These are phyloP conservation scores for Furcula furcula DNA, from an alignment of 2,888 invertebrate species.

Conservation along the genomic window DNA sequence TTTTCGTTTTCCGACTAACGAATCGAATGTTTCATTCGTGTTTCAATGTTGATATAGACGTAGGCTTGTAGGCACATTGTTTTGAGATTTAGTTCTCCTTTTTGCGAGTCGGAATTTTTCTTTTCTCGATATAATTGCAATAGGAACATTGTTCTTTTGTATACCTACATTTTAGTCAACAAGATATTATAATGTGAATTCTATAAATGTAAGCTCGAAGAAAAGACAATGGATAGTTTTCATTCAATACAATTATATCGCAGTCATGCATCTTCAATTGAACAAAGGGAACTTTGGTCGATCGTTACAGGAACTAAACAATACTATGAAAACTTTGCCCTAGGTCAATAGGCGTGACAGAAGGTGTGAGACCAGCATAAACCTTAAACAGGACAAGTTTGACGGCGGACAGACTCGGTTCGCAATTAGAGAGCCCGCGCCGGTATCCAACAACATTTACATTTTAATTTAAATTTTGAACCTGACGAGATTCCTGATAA, in stretches of 20 bases:
- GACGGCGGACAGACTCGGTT: conserved; percentile 62
- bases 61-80: conserved; percentile 35
- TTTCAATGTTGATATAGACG: conserved; percentile 54
- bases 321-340: background rate
- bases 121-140: conserved; percentile 4
- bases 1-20: conserved; percentile 72
- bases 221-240: too few species aligned
- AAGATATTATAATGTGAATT: too few species aligned
- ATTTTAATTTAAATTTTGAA: conserved; percentile 80
- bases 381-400: conserved; percentile 50
- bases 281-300: too few species aligned
- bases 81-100: conserved; percentile 23
- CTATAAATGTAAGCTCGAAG: too few species aligned
- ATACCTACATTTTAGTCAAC: too few species aligned
- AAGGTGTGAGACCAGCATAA: conserved; percentile 38
- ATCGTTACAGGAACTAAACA: too few species aligned
- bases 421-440: conserved; percentile 71
- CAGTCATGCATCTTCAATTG: too few species aligned
- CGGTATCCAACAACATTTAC: conserved; percentile 71
- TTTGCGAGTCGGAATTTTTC: conserved; percentile 12
- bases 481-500: conserved; percentile 78
- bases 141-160: too few species aligned
- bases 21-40: conserved; percentile 69
- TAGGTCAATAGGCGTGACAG: conserved; percentile 30
- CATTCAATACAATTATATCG: too few species aligned